Evolutionary conservation across 1,140 invertebrate species (phyloP).

Genomic region (Maconellicoccus hirsutus): DNA sequence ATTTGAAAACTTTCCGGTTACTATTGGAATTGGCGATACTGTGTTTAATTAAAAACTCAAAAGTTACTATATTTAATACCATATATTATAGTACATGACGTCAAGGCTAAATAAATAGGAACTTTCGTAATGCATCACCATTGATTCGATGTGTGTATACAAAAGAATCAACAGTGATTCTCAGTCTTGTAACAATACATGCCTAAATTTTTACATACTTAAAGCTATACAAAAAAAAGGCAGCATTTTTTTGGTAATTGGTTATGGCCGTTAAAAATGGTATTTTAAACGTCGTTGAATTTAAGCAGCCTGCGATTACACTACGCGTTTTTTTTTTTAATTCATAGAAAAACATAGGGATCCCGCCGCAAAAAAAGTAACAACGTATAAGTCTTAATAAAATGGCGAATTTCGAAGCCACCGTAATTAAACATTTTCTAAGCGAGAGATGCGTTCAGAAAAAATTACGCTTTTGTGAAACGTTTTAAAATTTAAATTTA

Average conservation of each 20-base stretch:
- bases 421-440: background rate
- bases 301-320: background rate
- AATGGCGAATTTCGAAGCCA: background rate
- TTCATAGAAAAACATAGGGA: too few relatives aligned
- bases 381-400: background rate
- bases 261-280: background rate
- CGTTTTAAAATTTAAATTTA: constrained; percentile 6
- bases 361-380: background rate
- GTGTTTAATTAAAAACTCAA: constrained; percentile 2
- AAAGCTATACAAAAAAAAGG: constrained; percentile 13
- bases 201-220: constrained; percentile 14
- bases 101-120: constrained; percentile 22
- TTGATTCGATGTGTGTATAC: constrained; percentile 1
- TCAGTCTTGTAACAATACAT: constrained; percentile 19
- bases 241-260: background rate
- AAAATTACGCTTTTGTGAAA: constrained; percentile 2
- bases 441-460: background rate
- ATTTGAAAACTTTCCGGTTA: background rate
- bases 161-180: constrained; percentile 16
- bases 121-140: constrained; percentile 17
- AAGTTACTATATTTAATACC: constrained; percentile 13
- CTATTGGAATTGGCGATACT: background rate
- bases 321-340: background rate
- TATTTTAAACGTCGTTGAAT: background rate
- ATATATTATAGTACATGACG: constrained; percentile 15